phyloP scores from a whole-genome alignment of 2,888 invertebrate genomes.

The Cephus sareptanus region DNA sequence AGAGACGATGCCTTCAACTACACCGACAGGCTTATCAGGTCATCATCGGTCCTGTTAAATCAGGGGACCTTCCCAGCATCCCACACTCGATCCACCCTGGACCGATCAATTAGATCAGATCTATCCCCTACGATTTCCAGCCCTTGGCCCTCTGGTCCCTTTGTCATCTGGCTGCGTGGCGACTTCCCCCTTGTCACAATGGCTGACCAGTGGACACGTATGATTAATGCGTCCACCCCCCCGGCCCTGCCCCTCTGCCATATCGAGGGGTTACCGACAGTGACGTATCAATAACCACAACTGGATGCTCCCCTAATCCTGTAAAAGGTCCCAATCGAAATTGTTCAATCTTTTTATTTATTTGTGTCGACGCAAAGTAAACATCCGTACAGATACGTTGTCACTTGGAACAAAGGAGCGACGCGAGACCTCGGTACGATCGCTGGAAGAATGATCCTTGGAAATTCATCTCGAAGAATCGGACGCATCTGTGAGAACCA shows the following conservation, averaged over 20 bases:
- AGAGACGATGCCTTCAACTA: background rate
- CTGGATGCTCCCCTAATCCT: no score
- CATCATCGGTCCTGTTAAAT: background rate
- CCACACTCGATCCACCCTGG: slow-evolving; percentile 3
- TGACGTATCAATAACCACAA: background rate
- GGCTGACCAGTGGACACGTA: background rate
- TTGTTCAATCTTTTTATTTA: no score
- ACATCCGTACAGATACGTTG: no score
- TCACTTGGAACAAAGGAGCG: no score
- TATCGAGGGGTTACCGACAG: background rate
- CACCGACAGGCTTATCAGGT: background rate
- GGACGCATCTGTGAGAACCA: no score
- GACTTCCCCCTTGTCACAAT: background rate
- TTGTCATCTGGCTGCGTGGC: background rate
- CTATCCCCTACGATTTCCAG: slow-evolving; percentile 25
- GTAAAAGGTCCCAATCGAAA: no score
- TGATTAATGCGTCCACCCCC: background rate
- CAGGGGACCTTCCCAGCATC: slow-evolving; percentile 6
- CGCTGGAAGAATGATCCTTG: no score
- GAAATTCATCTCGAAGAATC: no score
- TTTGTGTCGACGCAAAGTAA: no score
- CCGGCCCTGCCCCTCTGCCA: background rate
- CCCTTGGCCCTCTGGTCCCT: slow-evolving; percentile 7
- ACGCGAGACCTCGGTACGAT: no score
- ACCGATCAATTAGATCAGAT: slow-evolving; percentile 29